Evolutionary conservation across 1,140 invertebrate species (phyloP).

Genomic region (Mizuhopecten yessoensis): DNA sequence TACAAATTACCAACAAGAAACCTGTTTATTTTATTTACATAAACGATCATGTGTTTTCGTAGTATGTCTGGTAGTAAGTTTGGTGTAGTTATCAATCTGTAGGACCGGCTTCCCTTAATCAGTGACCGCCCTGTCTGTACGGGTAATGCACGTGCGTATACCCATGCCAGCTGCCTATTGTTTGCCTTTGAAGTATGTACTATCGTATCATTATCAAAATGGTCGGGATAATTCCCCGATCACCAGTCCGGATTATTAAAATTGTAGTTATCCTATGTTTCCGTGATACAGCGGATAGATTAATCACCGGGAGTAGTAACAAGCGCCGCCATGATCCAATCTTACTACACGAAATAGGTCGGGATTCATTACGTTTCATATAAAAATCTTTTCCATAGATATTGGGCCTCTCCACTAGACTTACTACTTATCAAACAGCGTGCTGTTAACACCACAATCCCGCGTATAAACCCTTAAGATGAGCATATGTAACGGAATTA

Average conservation of each 20-base stretch:
- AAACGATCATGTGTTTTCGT: not conserved
- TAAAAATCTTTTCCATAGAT: no score
- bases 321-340: not conserved
- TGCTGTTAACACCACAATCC: not conserved
- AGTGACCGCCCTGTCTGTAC: not conserved
- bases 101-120: not conserved
- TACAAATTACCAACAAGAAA: not conserved
- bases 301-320: not conserved
- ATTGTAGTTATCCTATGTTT: not conserved
- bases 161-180: constrained; percentile 22
- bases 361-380: not conserved
- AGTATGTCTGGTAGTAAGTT: not conserved
- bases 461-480: not conserved
- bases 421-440: not conserved
- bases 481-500: not conserved
- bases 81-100: not conserved
- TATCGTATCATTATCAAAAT: constrained; percentile 21
- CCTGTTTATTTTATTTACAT: not conserved
- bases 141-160: constrained; percentile 7
- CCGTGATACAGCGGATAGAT: not conserved
- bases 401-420: not conserved
- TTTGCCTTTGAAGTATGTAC: not conserved
- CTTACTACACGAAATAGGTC: not conserved
- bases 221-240: constrained; percentile 30
- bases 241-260: not conserved